Evolutionary conservation across 2,797 vertebrate species (phyloP), one percentile per base, ranked within the genome.

Genomic region (Ctenosaura bakeri): DNA sequence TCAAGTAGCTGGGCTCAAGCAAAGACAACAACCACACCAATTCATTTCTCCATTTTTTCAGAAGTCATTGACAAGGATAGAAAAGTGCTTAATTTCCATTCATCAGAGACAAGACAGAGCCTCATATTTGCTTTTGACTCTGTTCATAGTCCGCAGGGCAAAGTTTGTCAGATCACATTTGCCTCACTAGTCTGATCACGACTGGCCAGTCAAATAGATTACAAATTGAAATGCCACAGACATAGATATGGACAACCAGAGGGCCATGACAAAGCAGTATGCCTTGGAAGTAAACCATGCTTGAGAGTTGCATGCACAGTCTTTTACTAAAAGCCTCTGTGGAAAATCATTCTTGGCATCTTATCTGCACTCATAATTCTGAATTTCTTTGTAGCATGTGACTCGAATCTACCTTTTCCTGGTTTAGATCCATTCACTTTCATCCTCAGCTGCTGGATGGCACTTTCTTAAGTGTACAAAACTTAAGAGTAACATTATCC

Each of bases 1-100:
- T 59, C 50, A 77, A 76, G 50, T 82, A 89, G 66, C 89, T 89
- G 10, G 35, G 93, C 87, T 85, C 92, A 93, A 71, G 26, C 77
- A 81, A 90, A 94, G 90, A 86, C 52, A 73, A 71, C 24, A 42
- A 83, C 13, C 24, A 2, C 56, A 29, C 7, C n/a, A 78, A 29
- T 18, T 14, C 86, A 46, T 80, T 88, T 29, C 42, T 13, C 35
- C 24, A 29, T 90, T 90, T 69, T 69, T 91, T 89, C 83, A 87
- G 85, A 92, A 92, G 91, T 52, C 83, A 74, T 0, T 32, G 83
- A 9, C 56, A 56, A 35, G 73, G 85, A 46, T 88, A 93, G 50
- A 89, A 93, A 82, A 89, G 62, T 84, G 54, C 24, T 59, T 50
- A 24, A 12, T 74, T 54, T 64, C 52, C n/a, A 38, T 79, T 59